Evolutionary conservation across 2,113 vertebrate species (phyloP).

Genomic region (Dasyurus viverrinus): DNA sequence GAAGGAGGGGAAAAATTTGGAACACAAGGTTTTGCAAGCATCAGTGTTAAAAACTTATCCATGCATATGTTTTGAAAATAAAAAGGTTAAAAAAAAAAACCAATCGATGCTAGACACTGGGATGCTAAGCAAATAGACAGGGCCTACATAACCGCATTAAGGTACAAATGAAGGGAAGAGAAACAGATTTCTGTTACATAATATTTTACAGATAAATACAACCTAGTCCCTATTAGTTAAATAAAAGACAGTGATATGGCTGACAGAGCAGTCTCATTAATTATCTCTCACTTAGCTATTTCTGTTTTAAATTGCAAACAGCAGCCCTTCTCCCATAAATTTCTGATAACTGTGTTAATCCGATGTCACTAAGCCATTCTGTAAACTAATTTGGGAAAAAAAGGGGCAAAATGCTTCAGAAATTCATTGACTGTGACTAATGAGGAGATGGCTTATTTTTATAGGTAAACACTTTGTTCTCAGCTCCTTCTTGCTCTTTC

Average conservation of each 20-base stretch:
- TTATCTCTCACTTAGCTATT: not conserved
- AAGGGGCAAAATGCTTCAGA: not conserved
- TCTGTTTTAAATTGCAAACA: not conserved
- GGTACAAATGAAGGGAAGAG: not conserved
- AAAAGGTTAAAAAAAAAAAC: not conserved
- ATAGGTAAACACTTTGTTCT: not conserved
- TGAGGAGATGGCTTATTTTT: not conserved
- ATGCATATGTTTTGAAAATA: too few relatives aligned
- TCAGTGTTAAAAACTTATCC: too few relatives aligned
- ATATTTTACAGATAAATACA: not conserved
- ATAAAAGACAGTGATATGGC: not conserved
- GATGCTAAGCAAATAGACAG: not conserved
- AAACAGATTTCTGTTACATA: not conserved
- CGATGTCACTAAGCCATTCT: not conserved
- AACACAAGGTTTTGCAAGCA: too few relatives aligned
- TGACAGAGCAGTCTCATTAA: not conserved
- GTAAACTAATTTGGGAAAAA: not conserved
- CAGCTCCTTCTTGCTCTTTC: not conserved
- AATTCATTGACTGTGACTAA: not conserved
- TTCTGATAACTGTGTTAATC: not conserved
- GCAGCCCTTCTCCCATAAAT: not conserved
- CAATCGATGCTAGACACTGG: not conserved
- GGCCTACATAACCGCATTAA: not conserved
- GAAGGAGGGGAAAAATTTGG: too few relatives aligned
- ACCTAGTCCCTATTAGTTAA: not conserved